Base-by-base conservation (phyloP, 1,140 invertebrate genomes). In the Pseudomyrmex gracilis region DNA sequence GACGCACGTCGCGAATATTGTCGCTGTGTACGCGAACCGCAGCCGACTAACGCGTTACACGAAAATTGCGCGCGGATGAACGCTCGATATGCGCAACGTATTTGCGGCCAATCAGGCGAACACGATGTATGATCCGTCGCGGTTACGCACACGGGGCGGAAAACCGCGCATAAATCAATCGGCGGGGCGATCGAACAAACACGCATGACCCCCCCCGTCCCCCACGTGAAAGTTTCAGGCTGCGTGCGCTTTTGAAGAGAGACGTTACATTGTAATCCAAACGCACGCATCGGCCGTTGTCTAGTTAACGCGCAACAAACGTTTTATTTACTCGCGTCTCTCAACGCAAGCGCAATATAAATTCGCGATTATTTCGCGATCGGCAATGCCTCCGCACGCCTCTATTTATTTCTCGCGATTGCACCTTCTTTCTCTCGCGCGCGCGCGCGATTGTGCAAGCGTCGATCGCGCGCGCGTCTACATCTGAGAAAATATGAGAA, bases 341-440 rank as follows among this genome's bases (percentile, higher is more conserved):
- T 34, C 34, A 34, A 34, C 53, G 53, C 66, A 34, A 5, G 58
- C 66, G 76, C 66, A 70, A 70, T 58, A 80, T 58, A 58, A 80
- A 80, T 80, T 80, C 13, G 66, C 64, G 55, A 68, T 34, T 49
- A 78, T 51, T 71, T n/a, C n/a, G 49, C 66, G 64, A 80, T 80
- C 58, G 34, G 76, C 76, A 45, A 60, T 70, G 20, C n/a, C 24
- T 34, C 34, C 20, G 53, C 43, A 24, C 43, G 76, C 34, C 53
- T 71, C 43, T 71, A 70, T 78, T 58, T 78, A 47, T 68, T 7
- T 15, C 63, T n/a, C 66, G 43, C 68, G 53, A 20, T 58, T 58
- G 66, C 43, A 70, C 76, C 76, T 80, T 70, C 76, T 80, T 61
- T 9, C 2, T 63, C 49, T 24, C 43, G 49, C n/a, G n/a, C n/a